Evolutionary conservation across 2,797 vertebrate species (phyloP), one percentile per base, ranked within the genome.

Genomic region (Manis crassicaudata): DNA sequence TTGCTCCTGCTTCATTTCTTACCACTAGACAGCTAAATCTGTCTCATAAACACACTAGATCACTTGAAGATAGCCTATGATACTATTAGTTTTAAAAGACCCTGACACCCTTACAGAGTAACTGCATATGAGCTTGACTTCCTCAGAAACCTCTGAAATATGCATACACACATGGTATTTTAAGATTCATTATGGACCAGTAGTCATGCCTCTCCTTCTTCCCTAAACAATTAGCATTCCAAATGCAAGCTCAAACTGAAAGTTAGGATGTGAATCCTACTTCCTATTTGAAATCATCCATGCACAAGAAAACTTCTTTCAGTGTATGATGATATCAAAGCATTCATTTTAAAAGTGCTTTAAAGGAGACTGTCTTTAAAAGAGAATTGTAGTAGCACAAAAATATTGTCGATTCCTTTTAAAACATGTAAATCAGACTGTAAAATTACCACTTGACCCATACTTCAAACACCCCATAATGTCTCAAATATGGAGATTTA

Each of bases 251-350:
- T 82, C 88, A 56, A 96, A 94, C 70, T 58, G 25, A 92, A 93
- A 68, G 8, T 58, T 18, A 32, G 50, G 43, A 52, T 86, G 32
- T 52, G 35, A 88, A 35, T 84, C 58, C 29, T 67, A 50, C 88
- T 94, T 97, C 65, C 90, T 88, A 35, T 84, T 92, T 52, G 77
- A 95, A 96, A 90, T 82, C 88, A 92, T 23, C 68, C 23, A 29
- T 72, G n/a, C 54, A 29, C 62, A n/a, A 82, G 70, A 81, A 89
- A 94, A 88, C 13, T 65, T 86, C 72, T 81, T 77, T 95, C 25
- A 85, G 81, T 29, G 68, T 72, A 13, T 90, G 88, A 89, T 86
- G 76, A 13, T 68, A 95, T 91, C 63, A 91, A 67, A 94, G 58
- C 70, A 4, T 77, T 95, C 58, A 35, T 63, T 91, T 54, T 67